Evolutionary conservation across 2,113 vertebrate genomes (phyloP), one percentile per base, ranked within the genome.

Genomic region (Ammodytes marinus): DNA sequence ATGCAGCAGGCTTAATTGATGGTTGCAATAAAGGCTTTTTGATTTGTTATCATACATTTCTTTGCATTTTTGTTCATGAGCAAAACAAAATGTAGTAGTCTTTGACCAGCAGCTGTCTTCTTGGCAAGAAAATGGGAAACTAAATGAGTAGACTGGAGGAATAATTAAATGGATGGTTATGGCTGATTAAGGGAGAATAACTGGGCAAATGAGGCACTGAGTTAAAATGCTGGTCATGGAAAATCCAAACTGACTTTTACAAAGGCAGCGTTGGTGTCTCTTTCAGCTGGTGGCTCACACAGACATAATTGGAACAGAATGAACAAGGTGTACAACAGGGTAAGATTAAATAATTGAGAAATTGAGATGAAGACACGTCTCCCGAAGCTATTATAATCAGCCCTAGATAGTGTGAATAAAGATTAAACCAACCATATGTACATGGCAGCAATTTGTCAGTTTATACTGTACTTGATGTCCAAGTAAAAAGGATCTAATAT

Each of bases 341-440:
- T 47, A 43, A 52, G 63, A 15, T 69, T 57, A 47, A 61, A 79
- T 35, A 71, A 40, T 70, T 43, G 19, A 68, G 40, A 27, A 19
- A 35, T 69, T 52, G 15, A 77, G 27, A 68, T 74, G 72, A 73
- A 84, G 12, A 57, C 39, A 42, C 55, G 63, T 79, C 35, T 61
- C 60, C 61, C n/a, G 3, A 50, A 71, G 54, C 68, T 71, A 13
- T 69, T 19, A 67, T 65, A 35, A 53, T 71, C 53, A 68, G 64
- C 43, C 27, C 11, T 27, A 63, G 79, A 58, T 86, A 74, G 85
- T 47, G 50, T 39, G 59, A 75, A 82, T 53, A 64, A 40, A 77
- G 69, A 84, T 86, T 77, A 76, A 77, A 80, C 17, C 57, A 11
- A 27, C 17, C 45, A 66, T 47, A 49, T 76, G 85, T 82, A 74